Evolutionary conservation across 2,888 invertebrate species (phyloP).

Genomic region (Vanessa cardui): DNA sequence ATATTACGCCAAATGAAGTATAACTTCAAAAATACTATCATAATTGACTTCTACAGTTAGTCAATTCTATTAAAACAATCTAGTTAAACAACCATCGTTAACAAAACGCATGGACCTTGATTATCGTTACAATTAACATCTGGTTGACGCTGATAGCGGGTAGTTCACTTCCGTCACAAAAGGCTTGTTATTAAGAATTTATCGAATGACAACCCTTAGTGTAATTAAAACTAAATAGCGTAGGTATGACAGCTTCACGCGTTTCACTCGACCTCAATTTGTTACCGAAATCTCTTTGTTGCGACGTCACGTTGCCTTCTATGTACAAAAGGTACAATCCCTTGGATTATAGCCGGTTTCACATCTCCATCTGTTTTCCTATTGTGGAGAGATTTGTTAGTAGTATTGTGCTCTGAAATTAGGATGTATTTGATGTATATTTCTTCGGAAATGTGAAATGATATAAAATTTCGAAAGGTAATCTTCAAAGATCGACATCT

Average conservation of each 20-base stretch:
- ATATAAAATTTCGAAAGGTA: not conserved
- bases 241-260: constrained; percentile 32
- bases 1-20: too few relatives aligned
- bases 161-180: not conserved
- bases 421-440: constrained; percentile 12
- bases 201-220: constrained; percentile 17
- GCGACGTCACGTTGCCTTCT: constrained; percentile 27
- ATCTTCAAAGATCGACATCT: not conserved
- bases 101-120: too few relatives aligned
- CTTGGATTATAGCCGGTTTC: constrained; percentile 24
- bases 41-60: too few relatives aligned
- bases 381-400: constrained; percentile 19
- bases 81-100: too few relatives aligned
- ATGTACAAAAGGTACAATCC: constrained; percentile 30
- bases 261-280: constrained; percentile 37
- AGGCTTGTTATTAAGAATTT: not conserved
- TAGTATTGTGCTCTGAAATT: constrained; percentile 7
- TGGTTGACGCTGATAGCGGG: too few relatives aligned
- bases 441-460: not conserved
- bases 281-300: constrained; percentile 40
- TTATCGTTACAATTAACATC: too few relatives aligned
- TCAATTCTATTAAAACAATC: too few relatives aligned
- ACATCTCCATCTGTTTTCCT: constrained; percentile 19
- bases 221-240: constrained; percentile 42
- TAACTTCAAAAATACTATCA: too few relatives aligned